A percentile compares a stretch with the other conserved stretches of the same genome.
Evolutionary conservation across 2,113 vertebrate species (phyloP).

Genomic region (Penelope pileata): DNA sequence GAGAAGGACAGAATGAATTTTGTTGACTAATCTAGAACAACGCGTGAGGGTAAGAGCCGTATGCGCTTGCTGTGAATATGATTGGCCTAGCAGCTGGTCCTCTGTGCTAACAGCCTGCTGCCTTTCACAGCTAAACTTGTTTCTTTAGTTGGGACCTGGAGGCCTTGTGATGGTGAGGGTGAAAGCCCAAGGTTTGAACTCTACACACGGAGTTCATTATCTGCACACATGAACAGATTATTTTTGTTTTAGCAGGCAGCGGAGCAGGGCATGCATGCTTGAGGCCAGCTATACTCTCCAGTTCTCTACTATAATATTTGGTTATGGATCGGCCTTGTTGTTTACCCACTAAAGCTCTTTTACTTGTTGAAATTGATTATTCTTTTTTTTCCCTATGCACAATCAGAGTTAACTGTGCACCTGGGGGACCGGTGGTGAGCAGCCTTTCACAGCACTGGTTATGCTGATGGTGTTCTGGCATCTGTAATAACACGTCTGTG

Average conservation of each 20-base stretch:
- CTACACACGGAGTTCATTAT: neutral
- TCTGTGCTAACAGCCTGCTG: neutral
- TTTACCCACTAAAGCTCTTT: neutral
- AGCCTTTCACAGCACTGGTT: neutral
- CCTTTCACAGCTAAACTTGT: neutral
- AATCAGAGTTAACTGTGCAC: neutral
- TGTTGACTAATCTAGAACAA: neutral
- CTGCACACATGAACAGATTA: neutral
- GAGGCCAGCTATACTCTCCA: neutral
- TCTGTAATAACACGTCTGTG: neutral
- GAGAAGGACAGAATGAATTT: neutral
- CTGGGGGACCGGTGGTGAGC: neutral
- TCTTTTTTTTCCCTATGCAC: neutral
- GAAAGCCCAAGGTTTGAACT: neutral
- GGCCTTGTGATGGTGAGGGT: neutral
- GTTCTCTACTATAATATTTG: neutral
- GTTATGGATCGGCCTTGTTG: neutral
- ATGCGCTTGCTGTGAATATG: neutral
- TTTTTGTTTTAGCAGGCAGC: neutral
- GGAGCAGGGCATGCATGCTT: neutral
- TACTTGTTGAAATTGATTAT: neutral
- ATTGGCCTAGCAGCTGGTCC: neutral
- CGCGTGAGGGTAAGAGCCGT: neutral
- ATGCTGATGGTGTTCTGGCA: accelerated
- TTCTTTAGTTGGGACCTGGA: neutral